These are phyloP conservation scores for Brevimyrus niger DNA, from an alignment of 2,113 vertebrate genomes.

Conservation along the genomic window DNA sequence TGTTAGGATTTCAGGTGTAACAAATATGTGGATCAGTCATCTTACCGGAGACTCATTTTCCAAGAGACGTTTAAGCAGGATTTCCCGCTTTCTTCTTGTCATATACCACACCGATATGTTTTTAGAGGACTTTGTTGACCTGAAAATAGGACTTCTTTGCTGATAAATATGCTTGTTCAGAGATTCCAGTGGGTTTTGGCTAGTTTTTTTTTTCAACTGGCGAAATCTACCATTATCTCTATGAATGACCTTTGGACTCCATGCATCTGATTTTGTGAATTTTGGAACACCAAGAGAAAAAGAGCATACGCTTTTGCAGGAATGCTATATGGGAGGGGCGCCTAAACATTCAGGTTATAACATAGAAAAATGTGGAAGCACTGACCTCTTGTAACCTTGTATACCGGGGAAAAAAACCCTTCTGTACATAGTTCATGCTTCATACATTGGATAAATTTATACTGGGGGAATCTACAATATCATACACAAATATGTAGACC, in stretches of 20 bases:
- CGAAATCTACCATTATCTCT: neutral
- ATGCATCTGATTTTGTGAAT: neutral
- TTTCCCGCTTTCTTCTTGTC: neutral
- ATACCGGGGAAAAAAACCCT: neutral
- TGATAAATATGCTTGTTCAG: neutral
- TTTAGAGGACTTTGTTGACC: neutral
- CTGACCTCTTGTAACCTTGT: neutral
- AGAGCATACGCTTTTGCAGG: neutral
- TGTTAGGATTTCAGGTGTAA: neutral
- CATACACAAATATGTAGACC: neutral
- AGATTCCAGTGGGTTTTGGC: neutral
- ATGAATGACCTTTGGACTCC: neutral
- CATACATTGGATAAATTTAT: neutral
- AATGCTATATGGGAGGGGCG: neutral
- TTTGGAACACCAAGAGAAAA: neutral
- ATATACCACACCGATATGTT: neutral
- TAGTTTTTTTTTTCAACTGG: neutral
- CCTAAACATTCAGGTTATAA: neutral
- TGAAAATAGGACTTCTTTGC: neutral
- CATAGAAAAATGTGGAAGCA: neutral
- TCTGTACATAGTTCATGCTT: neutral
- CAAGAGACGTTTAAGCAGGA: neutral
- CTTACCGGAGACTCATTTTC: neutral
- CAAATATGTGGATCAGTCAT: neutral
- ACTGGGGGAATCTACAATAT: neutral